Evolutionary conservation across 2,888 invertebrate species (phyloP).

Genomic region (Lycocerus yunnanus): DNA sequence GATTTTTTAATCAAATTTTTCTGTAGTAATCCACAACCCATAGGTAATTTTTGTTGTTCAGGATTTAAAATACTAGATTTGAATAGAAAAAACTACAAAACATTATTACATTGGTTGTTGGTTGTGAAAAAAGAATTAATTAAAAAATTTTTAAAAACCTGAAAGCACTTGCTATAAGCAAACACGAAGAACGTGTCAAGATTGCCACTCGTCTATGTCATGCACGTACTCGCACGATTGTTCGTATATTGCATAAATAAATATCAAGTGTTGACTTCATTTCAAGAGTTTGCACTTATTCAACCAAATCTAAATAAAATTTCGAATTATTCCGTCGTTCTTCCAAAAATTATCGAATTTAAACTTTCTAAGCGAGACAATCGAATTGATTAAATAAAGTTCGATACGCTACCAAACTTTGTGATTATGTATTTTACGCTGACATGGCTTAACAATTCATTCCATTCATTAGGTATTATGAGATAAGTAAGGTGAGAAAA

Average conservation of each 20-base stretch:
- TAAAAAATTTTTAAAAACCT: not conserved
- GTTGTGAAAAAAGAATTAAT: not conserved
- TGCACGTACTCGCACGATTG: slow-evolving; percentile 22
- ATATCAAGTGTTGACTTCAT: slow-evolving; percentile 5
- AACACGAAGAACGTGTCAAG: slow-evolving; percentile 18
- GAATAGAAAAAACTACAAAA: too few species aligned
- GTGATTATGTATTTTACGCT: slow-evolving; percentile 17
- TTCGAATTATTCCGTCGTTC: not conserved
- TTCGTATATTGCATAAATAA: slow-evolving; percentile 17
- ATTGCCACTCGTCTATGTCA: slow-evolving; percentile 19
- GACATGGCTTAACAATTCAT: slow-evolving; percentile 14
- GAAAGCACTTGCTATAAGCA: not conserved
- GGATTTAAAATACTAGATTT: too few species aligned
- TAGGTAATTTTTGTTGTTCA: too few species aligned
- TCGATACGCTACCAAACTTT: not conserved
- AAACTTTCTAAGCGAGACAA: not conserved
- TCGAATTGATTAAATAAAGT: not conserved
- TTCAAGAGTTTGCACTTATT: not conserved
- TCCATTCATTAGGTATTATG: slow-evolving; percentile 24
- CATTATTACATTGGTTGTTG: not conserved
- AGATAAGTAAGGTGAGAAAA: slow-evolving; percentile 26
- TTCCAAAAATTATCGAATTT: not conserved
- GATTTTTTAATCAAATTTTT: too few species aligned
- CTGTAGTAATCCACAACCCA: too few species aligned
- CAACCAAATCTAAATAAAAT: not conserved